Evolutionary conservation across 2,113 vertebrate species (phyloP), one percentile per base, ranked within the genome.

Genomic region (Fulmarus glacialis): DNA sequence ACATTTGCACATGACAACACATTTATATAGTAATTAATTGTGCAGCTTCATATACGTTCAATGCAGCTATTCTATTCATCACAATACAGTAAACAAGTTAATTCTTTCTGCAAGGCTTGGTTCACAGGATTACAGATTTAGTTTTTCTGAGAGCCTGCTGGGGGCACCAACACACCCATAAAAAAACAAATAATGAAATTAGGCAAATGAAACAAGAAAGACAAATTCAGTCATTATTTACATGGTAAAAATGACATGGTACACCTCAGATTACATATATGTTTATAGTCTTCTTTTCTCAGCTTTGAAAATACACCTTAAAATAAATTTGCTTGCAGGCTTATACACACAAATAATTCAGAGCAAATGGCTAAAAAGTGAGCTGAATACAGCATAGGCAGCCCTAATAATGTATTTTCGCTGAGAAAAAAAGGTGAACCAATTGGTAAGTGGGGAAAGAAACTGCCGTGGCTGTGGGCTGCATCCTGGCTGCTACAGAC

Each of bases 91-190:
- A 91, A 92, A 64, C 8, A 79, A 75, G 12, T 62, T 52, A n/a
- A 84, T 82, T 55, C 62, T 72, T 93, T 90, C 81, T 93, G 50
- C 47, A 59, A 45, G 20, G 12, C 56, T 72, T 94, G 23, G 13
- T 84, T 94, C 64, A 43, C 34, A 56, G 58, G 20, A 53, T 56
- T 68, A 32, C 24, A 84, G 26, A 64, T 70, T 73, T 71, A 66
- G 21, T 96, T 95, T 96, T 92, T 66, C 89, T 85, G 24, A 85
- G n/a, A 86, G 58, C 94, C 96, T 96, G 91, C 23, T 92, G 96
- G 87, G 88, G 97, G 93, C 96, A 97, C 92, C 91, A 96, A 56
- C 48, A 86, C 75, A 32, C 53, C 38, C 38, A 11, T 86, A 80
- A 89, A 92, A 88, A 85, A 86, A 30, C 21, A 70, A 83, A 80